Conservation (phyloP, 2,797 vertebrate species). For the Craterocephalus amniculus region DNA sequence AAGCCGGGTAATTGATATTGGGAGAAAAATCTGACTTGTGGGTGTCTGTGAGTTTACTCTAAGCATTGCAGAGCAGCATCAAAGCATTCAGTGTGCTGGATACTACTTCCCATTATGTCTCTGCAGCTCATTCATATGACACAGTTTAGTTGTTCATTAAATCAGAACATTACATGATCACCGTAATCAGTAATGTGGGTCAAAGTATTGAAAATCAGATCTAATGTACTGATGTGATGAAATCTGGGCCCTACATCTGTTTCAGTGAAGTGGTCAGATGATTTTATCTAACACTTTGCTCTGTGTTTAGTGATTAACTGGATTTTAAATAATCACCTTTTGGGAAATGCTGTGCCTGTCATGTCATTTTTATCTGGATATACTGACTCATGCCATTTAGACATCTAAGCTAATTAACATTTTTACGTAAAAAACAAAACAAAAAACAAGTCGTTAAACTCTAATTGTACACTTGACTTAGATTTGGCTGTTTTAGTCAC, state of each 20-base stretch:
- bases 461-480: not conserved
- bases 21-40: constrained; percentile 17
- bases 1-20: constrained; percentile 43
- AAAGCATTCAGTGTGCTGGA: constrained; percentile 8
- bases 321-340: not conserved
- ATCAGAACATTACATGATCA: constrained; percentile 12
- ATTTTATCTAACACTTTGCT: not conserved
- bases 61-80: constrained; percentile 18
- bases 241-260: not conserved
- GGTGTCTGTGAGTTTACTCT: constrained; percentile 4
- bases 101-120: constrained; percentile 8
- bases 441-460: not conserved
- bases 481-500: not conserved
- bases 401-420: not conserved
- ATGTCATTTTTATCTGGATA: not conserved
- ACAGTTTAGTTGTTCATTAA: constrained; percentile 27
- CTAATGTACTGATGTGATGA: constrained; percentile 3
- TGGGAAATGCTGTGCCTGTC: not conserved
- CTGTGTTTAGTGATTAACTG: not conserved
- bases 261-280: constrained; percentile 6
- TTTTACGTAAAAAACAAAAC: not conserved
- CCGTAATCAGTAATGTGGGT: not conserved
- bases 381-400: not conserved
- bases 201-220: constrained; percentile 10
- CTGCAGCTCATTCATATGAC: constrained; percentile 16